A percentile compares a stretch with the other conserved stretches of the same genome.
Evolutionary conservation across 2,113 vertebrate species (phyloP).

Genomic region (Probosciger aterrimus): DNA sequence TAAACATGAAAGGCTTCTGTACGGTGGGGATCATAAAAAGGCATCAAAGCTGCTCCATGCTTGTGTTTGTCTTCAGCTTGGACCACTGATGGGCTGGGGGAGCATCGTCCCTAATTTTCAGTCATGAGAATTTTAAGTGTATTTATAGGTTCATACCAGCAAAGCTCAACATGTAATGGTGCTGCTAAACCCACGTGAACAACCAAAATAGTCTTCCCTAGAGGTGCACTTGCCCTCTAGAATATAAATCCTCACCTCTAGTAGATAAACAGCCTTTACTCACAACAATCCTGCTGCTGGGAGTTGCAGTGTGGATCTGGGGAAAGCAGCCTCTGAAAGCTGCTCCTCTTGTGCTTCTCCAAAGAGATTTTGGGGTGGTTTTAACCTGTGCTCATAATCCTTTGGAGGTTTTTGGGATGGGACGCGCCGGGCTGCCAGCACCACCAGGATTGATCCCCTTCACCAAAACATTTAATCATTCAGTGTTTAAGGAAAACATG

Average conservation of each 20-base stretch:
- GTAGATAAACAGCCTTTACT: neutral
- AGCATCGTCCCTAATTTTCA: neutral
- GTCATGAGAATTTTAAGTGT: neutral
- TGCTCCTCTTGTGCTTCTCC: neutral
- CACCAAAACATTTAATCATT: neutral
- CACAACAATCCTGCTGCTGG: neutral
- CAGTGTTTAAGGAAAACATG: neutral
- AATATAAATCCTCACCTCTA: conserved; percentile 1
- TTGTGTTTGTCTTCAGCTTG: neutral
- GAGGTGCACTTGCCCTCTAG: neutral
- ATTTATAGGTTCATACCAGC: neutral
- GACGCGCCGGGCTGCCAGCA: neutral
- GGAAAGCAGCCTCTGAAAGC: neutral
- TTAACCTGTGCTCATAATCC: neutral
- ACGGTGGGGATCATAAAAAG: conserved; percentile 26
- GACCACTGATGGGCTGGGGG: neutral
- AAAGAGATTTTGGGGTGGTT: neutral
- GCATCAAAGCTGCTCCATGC: neutral
- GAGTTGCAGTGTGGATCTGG: neutral
- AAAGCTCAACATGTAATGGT: neutral
- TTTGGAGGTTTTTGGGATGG: neutral
- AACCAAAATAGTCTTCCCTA: neutral
- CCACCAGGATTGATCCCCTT: neutral
- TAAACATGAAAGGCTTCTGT: conserved; percentile 41
- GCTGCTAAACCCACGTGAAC: neutral